Evolutionary conservation across 2,888 invertebrate species (phyloP), one percentile per base, ranked within the genome.

Genomic region (Drosophila meridionalis): DNA sequence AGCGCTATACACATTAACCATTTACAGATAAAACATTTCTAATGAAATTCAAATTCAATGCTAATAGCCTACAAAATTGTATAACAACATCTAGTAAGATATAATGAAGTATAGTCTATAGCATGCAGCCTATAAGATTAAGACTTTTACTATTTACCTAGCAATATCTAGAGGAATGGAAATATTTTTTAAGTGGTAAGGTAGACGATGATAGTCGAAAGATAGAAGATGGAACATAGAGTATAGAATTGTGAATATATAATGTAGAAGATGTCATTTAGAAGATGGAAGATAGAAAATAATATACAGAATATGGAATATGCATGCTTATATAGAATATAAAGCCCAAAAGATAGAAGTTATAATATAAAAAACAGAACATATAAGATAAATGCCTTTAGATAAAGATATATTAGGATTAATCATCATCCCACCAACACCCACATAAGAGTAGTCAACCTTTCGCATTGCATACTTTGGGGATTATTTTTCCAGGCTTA

Each of bases 401-500:
- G n/a, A n/a, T n/a, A n/a, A n/a, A n/a, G n/a, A n/a, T n/a, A n/a
- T n/a, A n/a, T n/a, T n/a, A n/a, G n/a, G n/a, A n/a, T n/a, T n/a
- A n/a, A n/a, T n/a, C n/a, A n/a, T n/a, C n/a, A n/a, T n/a, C n/a
- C 8, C 7, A 0, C 26, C 12, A 26, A 12, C 14, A 14, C 7
- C 28, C 6, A 14, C 14, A 14, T 30, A 2, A 1, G 28, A 3
- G n/a, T 30, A 4, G 4, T 6, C 6, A 42, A 5, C 11, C 4
- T 26, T 34, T 26, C 6, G 2, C 30, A 76, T 68, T 59, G 73
- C 68, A 68, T 76, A 76, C 76, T 78, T 78, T 68, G 40, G 30
- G 45, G 78, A 26, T 34, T 38, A 8, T 42, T 36, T 26, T 6
- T 4, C 4, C 1, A 9, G 36, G n/a, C 9, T 5, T 2, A 20